Evolutionary conservation across 1,140 invertebrate species (phyloP), one percentile per base, ranked within the genome.

Genomic region (Ceratitis capitata): DNA sequence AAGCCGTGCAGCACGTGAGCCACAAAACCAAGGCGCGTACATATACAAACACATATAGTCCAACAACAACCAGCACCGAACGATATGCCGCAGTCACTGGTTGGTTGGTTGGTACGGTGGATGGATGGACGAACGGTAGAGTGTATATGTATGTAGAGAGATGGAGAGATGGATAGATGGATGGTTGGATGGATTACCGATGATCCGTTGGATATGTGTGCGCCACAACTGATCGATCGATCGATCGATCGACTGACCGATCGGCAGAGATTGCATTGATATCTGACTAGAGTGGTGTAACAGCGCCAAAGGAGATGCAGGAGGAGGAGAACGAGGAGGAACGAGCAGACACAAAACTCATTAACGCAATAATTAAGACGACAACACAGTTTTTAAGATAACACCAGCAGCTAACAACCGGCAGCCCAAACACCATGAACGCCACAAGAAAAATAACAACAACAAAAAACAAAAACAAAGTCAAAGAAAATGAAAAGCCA

Each of bases 361-460:
- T 90, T 90, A 90, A 90, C 89, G 89, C 89, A 90, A 89, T 90
- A 90, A 90, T 90, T 90, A 90, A 90, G 89, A 90, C 89, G 89
- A 90, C 89, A 90, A 90, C 89, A 90, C 90, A 89, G 89, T 90
- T 90, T 90, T 90, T 90, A 90, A 90, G 89, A 90, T 90, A 90
- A 89, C 89, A 87, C 85, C 84, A 85, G 82, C 45, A 51, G 10
- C 49, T 83, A 83, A 51, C 45, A 83, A 86, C 82, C 86, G 86
- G 87, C 89, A 88, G 88, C 86, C 88, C 87, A 87, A 69, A 69
- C 29, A 39, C 29, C n/a, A 19, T 35, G 61, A 69, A 35, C 61
- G 29, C 32, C 14, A 39, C 61, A 39, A 69, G 35, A 35, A 69
- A n/a, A n/a, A n/a, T n/a, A n/a, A n/a, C n/a, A n/a, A n/a, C n/a